Percentiles rank a stretch among this genome's conserved stretches.
phyloP scores from a whole-genome alignment of 2,888 invertebrate species.

The Drosophila niveifrons region DNA sequence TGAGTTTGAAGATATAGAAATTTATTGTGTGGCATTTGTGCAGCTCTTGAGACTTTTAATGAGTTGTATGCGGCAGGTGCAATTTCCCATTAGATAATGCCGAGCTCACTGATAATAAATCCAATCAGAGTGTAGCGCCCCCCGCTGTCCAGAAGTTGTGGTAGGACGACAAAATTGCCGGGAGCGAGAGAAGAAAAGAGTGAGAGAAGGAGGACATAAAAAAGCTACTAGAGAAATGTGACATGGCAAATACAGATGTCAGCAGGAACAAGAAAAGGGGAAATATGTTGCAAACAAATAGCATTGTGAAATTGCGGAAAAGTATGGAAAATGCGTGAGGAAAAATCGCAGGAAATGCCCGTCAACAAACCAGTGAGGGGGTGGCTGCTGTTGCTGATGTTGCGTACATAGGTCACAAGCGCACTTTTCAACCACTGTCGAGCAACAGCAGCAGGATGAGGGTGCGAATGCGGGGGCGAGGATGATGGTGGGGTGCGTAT shows the following conservation, averaged over 20 bases:
- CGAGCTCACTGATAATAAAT: conserved; percentile 31
- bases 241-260: conserved; percentile 22
- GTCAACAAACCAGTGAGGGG: conserved; percentile 41
- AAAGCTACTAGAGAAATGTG: conserved; percentile 59
- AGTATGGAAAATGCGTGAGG: conserved; percentile 54
- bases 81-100: conserved; percentile 38
- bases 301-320: conserved; percentile 33
- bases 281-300: conserved; percentile 59
- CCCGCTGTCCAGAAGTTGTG: conserved; percentile 53
- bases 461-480: conserved; percentile 23
- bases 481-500: conserved; percentile 13
- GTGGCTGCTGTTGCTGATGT: conserved; percentile 21
- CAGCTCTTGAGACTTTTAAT: conserved; percentile 25
- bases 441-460: conserved; percentile 16
- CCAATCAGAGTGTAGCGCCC: conserved; percentile 5
- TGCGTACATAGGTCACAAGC: conserved; percentile 46
- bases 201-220: conserved; percentile 54
- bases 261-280: conserved; percentile 13
- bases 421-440: conserved; percentile 68
- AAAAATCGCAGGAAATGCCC: conserved; percentile 52
- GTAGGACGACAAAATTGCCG: conserved; percentile 52
- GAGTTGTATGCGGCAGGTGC: conserved; percentile 16
- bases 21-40: conserved; percentile 2
- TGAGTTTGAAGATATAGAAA: not conserved
- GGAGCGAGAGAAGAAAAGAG: conserved; percentile 9